Conservation (phyloP, 2,888 invertebrate species). For the Cryptocephalus moraei region DNA sequence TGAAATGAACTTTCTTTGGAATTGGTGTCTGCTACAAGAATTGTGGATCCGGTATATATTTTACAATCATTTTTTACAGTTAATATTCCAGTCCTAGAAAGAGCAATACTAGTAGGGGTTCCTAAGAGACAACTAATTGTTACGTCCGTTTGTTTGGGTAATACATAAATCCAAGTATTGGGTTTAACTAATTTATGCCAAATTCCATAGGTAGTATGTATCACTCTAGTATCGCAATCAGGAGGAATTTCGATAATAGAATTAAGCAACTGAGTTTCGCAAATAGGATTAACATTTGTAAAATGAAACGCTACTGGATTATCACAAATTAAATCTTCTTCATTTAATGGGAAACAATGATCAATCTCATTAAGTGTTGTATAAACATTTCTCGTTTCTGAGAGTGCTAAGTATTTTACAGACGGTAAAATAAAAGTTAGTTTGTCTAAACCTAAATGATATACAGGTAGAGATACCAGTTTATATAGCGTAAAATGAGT, state of each 20-base stretch:
- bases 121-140: too few relatives aligned
- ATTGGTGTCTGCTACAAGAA: too few relatives aligned
- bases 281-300: slow-evolving; percentile 2
- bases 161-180: too few relatives aligned
- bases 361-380: slow-evolving; percentile 1
- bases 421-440: slow-evolving; percentile 5
- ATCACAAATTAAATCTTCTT: slow-evolving; percentile 1
- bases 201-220: too few relatives aligned
- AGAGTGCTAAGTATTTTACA: slow-evolving; percentile 5
- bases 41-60: too few relatives aligned
- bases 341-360: slow-evolving; percentile 1
- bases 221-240: slow-evolving; percentile 4
- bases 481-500: slow-evolving; percentile 4
- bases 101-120: too few relatives aligned
- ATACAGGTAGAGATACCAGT: slow-evolving; percentile 5
- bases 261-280: slow-evolving; percentile 6
- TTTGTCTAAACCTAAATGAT: slow-evolving; percentile 1
- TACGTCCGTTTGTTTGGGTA: too few relatives aligned
- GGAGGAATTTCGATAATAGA: background rate
- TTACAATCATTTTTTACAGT: too few relatives aligned
- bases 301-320: slow-evolving; percentile 3
- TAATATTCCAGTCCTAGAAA: too few relatives aligned
- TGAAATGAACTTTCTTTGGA: too few relatives aligned
- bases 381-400: slow-evolving; percentile 4
- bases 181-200: too few relatives aligned